phyloP scores from a whole-genome alignment of 92 coral and sea anemone genomes.

The Actinostola sp. region DNA sequence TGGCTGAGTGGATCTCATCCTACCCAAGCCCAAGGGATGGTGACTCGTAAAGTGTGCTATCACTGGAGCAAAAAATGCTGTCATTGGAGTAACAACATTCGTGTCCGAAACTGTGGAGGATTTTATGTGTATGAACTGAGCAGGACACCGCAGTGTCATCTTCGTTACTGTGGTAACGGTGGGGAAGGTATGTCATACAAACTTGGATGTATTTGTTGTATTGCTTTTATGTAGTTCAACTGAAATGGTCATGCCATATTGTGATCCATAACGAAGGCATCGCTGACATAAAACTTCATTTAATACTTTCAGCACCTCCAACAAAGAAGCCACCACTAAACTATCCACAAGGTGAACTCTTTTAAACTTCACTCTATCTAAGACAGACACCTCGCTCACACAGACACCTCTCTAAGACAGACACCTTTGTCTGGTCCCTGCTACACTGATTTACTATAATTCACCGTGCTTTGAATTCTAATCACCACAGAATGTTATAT shows the following conservation, averaged over 20 bases:
- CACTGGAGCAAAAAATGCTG: constrained; percentile 44
- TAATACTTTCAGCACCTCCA: background rate
- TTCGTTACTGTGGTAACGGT: constrained; percentile 24
- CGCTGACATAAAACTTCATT: no score
- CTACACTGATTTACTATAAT: no score
- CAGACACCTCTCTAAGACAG: no score
- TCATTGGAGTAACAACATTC: constrained; percentile 45
- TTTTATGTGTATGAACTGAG: constrained; percentile 29
- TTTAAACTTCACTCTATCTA: no score
- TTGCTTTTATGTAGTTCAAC: no score
- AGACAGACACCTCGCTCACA: no score
- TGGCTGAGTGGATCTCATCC: constrained; percentile 66
- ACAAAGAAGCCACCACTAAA: background rate
- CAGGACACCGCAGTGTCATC: constrained; percentile 6
- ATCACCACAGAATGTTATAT: constrained; percentile 15
- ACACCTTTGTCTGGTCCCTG: no score
- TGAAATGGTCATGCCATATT: no score
- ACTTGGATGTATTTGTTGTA: no score
- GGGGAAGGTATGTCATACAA: background rate
- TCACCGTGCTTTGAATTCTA: no score
- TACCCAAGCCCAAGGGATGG: constrained; percentile 24
- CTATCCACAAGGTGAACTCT: constrained; percentile 3
- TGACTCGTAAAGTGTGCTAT: constrained; percentile 45
- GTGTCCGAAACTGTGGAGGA: constrained; percentile 50
- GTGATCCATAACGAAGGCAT: no score